A percentile compares a stretch with the other conserved stretches of the same genome.
These are phyloP conservation scores for Redunca redunca DNA, from an alignment of 2,113 vertebrate genomes.

Conservation along the genomic window DNA sequence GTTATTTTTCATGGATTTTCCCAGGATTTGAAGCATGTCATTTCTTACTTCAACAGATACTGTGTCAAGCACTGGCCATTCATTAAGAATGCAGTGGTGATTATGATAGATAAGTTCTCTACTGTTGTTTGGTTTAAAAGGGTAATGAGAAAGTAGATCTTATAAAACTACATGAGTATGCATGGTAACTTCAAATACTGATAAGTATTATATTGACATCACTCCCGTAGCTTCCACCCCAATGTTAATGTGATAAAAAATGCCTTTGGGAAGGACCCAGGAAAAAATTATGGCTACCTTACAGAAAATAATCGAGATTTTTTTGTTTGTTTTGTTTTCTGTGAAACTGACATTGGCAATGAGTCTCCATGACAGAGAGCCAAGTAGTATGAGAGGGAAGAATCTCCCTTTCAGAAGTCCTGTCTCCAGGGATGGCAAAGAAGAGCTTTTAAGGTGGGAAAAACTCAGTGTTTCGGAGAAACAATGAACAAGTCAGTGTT, in stretches of 20 bases:
- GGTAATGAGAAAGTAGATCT: not conserved
- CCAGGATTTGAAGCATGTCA: not conserved
- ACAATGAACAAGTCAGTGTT: not conserved
- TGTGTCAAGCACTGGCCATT: not conserved
- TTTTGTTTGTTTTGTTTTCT: not conserved
- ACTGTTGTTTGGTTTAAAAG: not conserved
- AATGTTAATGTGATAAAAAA: not conserved
- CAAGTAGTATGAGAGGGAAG: not conserved
- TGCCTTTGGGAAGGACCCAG: not conserved
- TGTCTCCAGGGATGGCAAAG: not conserved
- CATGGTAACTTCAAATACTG: not conserved
- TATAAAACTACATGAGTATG: not conserved
- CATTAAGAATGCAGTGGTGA: not conserved
- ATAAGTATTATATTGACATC: not conserved
- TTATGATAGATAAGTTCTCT: not conserved
- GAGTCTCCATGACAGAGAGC: not conserved
- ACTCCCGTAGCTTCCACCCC: not conserved
- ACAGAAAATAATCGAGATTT: not conserved
- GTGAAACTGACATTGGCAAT: not conserved
- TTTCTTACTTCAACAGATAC: conserved; percentile 25
- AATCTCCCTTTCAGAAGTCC: not conserved
- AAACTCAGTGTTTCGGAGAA: not conserved
- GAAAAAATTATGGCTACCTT: not conserved
- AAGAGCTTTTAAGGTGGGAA: not conserved
- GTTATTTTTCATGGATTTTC: not conserved